A percentile compares a stretch with the other conserved stretches of the same genome.
These are phyloP conservation scores for Ariopsis seemanni DNA, from an alignment of 2,113 vertebrate species.

Conservation along the genomic window DNA sequence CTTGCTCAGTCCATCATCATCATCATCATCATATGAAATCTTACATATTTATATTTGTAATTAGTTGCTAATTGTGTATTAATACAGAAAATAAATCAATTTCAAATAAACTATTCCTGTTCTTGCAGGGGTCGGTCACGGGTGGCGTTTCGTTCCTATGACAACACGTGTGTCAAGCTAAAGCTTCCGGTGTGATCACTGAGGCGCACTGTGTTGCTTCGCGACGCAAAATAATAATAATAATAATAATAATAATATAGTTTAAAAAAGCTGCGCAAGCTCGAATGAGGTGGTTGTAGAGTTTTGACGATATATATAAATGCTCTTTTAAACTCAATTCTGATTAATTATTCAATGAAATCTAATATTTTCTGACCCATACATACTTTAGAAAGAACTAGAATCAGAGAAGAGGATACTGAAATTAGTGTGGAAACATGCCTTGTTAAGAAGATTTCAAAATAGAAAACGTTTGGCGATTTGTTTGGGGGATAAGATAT, in stretches of 20 bases:
- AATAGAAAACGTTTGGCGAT: neutral
- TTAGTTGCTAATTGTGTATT: neutral
- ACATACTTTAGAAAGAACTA: neutral
- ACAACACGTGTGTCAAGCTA: slow-evolving; percentile 51
- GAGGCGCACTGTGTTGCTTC: slow-evolving; percentile 51
- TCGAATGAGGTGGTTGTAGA: neutral
- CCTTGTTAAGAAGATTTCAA: neutral
- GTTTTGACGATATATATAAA: neutral
- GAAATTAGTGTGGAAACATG: neutral
- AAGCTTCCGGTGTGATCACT: slow-evolving; percentile 27
- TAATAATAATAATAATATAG: neutral
- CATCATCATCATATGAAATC: too few species aligned
- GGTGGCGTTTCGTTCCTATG: slow-evolving; percentile 48
- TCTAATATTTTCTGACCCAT: neutral
- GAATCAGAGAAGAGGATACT: neutral
- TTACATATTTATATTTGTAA: neutral
- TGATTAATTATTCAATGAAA: neutral
- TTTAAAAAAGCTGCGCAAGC: neutral
- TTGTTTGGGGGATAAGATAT: neutral
- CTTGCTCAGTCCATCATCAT: too few species aligned
- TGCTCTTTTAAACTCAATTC: neutral
- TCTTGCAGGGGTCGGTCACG: neutral
- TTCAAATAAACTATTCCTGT: neutral
- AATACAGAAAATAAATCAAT: neutral
- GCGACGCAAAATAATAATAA: slow-evolving; percentile 50